Evolutionary conservation across 64 coral and sea anemone species (phyloP), one percentile per base, ranked within the genome.

Genomic region (Montipora efflorescens): DNA sequence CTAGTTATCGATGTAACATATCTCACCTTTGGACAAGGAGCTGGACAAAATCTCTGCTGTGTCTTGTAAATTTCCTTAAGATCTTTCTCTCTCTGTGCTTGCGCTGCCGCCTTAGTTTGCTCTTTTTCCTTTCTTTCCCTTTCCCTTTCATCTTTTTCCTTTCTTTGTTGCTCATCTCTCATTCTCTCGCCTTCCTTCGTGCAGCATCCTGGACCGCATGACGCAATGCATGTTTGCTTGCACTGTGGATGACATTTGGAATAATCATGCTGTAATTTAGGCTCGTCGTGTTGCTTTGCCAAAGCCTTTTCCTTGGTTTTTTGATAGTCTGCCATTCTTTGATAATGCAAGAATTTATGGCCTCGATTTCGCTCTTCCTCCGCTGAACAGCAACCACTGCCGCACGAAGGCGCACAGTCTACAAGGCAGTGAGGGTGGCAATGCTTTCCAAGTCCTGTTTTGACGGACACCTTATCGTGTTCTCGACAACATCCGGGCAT

Each of bases 321-420:
- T 49, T 96, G 83, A 19, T 62, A 87, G 74, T 90, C 82, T 52
- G 87, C 79, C 66, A 96, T 85, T 46, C 58, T 88, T 59, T 95
- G 88, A 67, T 87, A 96, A 83, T 96, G 95, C 7, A 94, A 23
- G 48, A 94, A 93, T 46, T 92, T 68, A 20, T 97, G 93, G 1
- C 92, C 93, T 89, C 96, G 70, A 75, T 95, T 97, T 51, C 45
- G 75, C 47, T 97, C 96, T 12, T 94, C 93, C 1, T 92, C 79
- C 43, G 77, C 93, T 36, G 96, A 97, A 16, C 96, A 97, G 61
- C 96, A 97, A 8, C 96, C 96, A 59, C 96, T 95, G 45, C 96
- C 96, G 48, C 96, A 97, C 8, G 96, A 21, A 4, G 83, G 92
- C 4, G 78, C 11, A 45, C 96, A 97, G 9, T 68, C n/a, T 16